Conservation (phyloP, 2,888 invertebrate genomes). For the Acronicta psi region DNA sequence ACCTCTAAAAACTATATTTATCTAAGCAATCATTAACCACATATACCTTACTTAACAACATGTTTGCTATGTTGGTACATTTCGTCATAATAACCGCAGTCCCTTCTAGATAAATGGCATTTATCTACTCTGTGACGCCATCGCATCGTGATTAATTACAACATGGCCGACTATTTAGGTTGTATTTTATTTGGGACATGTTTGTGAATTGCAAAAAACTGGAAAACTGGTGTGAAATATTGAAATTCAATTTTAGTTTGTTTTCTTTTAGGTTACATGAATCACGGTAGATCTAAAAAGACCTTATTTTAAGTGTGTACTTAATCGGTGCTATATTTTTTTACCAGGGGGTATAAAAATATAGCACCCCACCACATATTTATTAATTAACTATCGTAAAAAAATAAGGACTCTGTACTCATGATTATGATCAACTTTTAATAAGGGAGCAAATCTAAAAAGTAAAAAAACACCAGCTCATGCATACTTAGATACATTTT, state of each 20-base stretch:
- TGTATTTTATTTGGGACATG: constrained; percentile 22
- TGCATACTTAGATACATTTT: too few relatives aligned
- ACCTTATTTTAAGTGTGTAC: too few relatives aligned
- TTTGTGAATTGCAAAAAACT: constrained; percentile 27
- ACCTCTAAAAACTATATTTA: constrained; percentile 8
- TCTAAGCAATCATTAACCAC: constrained; percentile 3
- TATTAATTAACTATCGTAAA: too few relatives aligned
- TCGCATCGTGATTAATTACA: constrained; percentile 32
- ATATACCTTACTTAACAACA: constrained; percentile 26
- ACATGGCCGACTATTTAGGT: constrained; percentile 28
- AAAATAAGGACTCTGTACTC: too few relatives aligned
- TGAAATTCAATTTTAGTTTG: neutral
- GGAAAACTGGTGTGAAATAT: constrained; percentile 34
- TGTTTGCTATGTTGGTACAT: constrained; percentile 20
- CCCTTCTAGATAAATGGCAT: constrained; percentile 30
- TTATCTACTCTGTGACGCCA: constrained; percentile 30
- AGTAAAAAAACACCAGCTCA: too few relatives aligned
- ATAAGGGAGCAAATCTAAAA: too few relatives aligned
- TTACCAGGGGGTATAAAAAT: too few relatives aligned
- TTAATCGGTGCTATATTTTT: too few relatives aligned
- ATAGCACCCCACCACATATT: too few relatives aligned
- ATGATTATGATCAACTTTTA: too few relatives aligned
- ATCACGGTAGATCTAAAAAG: too few relatives aligned
- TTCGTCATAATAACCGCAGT: constrained; percentile 29
- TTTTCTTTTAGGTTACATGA: neutral